phyloP scores from a whole-genome alignment of 2,113 vertebrate species.

The Engraulis encrasicolus region DNA sequence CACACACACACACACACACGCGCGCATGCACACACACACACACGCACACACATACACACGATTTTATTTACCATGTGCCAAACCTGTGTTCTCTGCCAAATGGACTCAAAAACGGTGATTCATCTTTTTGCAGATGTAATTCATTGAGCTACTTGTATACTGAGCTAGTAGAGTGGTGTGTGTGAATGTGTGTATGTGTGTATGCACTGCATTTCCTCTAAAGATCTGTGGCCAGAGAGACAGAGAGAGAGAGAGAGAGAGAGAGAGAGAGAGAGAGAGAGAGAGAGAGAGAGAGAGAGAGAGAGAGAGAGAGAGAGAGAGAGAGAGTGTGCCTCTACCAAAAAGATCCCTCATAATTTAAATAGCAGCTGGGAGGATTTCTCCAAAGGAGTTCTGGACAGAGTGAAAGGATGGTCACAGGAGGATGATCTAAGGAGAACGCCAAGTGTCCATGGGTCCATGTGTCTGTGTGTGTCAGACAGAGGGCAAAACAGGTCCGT shows the following conservation, averaged over 20 bases:
- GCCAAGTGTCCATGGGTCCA: constrained; percentile 47
- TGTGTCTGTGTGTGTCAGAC: constrained; percentile 15
- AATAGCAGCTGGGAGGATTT: constrained; percentile 86
- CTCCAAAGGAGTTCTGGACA: constrained; percentile 78
- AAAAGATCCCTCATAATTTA: constrained; percentile 72
- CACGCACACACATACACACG: neutral
- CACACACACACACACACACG: constrained; percentile 19
- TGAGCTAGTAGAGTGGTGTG: neutral
- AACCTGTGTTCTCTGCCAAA: neutral
- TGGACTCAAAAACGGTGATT: neutral
- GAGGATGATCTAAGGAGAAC: constrained; percentile 82
- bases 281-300: neutral
- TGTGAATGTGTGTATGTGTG: neutral
- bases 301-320: constrained; percentile 3
- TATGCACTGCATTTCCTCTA: neutral
- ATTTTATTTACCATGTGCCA: neutral
- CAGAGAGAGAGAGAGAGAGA: neutral
- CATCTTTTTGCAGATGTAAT: neutral
- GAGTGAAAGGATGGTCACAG: constrained; percentile 84
- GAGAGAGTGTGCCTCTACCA: neutral
- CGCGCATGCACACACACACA: constrained; percentile 1
- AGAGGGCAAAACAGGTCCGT: constrained; percentile 4
- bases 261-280: neutral
- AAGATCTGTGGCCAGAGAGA: neutral
- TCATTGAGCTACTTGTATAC: neutral